These are phyloP conservation scores for Fragum sueziense DNA, from an alignment of 2,888 invertebrate genomes.

Conservation along the genomic window DNA sequence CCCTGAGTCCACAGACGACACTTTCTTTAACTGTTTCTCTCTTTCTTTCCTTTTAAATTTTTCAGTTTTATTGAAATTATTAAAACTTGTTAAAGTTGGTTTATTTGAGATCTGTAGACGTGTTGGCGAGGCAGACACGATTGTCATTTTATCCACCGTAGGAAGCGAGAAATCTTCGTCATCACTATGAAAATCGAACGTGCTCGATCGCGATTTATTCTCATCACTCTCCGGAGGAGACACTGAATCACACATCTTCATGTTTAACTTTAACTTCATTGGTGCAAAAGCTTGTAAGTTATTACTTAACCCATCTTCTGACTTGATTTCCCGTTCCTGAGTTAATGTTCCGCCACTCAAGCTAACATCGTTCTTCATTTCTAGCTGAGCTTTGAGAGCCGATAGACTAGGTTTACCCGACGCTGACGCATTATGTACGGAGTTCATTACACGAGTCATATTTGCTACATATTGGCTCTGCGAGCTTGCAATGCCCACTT, in stretches of 20 bases:
- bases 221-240: conserved; percentile 58
- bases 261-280: conserved; percentile 63
- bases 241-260: conserved; percentile 59
- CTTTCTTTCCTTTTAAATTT: conserved; percentile 71
- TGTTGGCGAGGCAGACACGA: conserved; percentile 70
- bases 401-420: conserved; percentile 61
- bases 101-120: conserved; percentile 72
- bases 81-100: conserved; percentile 66
- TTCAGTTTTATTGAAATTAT: conserved; percentile 70
- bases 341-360: conserved; percentile 39
- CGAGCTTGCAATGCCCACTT: conserved; percentile 36
- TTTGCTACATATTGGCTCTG: conserved; percentile 26
- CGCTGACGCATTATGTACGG: conserved; percentile 26
- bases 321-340: conserved; percentile 51
- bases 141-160: conserved; percentile 59
- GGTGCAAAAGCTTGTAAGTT: conserved; percentile 36
- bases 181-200: conserved; percentile 77
- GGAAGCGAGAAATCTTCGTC: conserved; percentile 72
- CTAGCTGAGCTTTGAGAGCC: conserved; percentile 60
- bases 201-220: conserved; percentile 62
- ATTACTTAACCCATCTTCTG: conserved; percentile 36
- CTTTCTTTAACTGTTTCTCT: conserved; percentile 64
- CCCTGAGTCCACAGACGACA: conserved; percentile 63
- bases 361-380: conserved; percentile 54
- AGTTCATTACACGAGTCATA: conserved; percentile 26